These are phyloP conservation scores for Nomada hirtipes DNA, from an alignment of 2,888 invertebrate genomes.

Conservation along the genomic window DNA sequence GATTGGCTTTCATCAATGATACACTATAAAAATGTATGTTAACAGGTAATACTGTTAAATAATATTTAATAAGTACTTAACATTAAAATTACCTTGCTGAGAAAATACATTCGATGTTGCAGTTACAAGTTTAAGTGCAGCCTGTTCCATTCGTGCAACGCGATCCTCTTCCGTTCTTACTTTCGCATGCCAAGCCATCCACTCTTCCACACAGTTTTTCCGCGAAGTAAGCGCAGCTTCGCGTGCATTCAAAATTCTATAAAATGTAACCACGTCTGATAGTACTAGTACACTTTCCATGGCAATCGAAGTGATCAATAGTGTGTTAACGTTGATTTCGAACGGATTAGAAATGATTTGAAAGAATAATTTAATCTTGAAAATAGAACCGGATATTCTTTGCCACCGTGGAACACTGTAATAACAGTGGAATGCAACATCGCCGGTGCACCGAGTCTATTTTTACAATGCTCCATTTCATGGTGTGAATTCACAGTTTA, in stretches of 20 bases:
- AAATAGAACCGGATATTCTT: constrained; percentile 29
- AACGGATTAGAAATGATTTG: not conserved
- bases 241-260: constrained; percentile 82
- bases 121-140: constrained; percentile 81
- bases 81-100: constrained; percentile 77
- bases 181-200: constrained; percentile 83
- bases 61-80: not conserved
- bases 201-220: constrained; percentile 82
- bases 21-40: too few species aligned
- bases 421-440: constrained; percentile 65
- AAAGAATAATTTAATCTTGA: constrained; percentile 9
- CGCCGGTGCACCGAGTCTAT: constrained; percentile 76
- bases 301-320: not conserved
- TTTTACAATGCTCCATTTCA: constrained; percentile 78
- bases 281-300: constrained; percentile 39
- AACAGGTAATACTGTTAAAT: not conserved
- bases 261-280: constrained; percentile 46
- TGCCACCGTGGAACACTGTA: constrained; percentile 61
- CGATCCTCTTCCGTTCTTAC: constrained; percentile 82
- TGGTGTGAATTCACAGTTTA: constrained; percentile 74
- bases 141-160: constrained; percentile 82
- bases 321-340: constrained; percentile 3
- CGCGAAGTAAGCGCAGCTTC: constrained; percentile 82
- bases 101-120: constrained; percentile 81
- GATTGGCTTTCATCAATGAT: too few species aligned